These are phyloP conservation scores for Melanostigma gelatinosum DNA, from an alignment of 2,113 vertebrate species.

Conservation along the genomic window DNA sequence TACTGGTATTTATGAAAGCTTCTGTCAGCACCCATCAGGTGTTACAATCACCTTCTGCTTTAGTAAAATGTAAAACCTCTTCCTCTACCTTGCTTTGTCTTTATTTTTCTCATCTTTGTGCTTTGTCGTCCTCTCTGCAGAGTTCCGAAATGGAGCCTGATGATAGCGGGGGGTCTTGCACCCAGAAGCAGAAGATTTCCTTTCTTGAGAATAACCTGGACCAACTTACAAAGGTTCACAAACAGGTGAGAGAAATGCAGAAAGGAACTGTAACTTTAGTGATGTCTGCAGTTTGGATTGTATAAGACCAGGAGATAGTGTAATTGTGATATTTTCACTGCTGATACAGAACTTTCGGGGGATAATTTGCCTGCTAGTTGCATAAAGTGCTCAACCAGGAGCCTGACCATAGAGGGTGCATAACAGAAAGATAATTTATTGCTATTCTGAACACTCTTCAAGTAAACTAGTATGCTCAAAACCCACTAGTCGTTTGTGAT, in stretches of 20 bases:
- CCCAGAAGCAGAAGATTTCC: constrained; percentile 97
- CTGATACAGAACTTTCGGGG: not conserved
- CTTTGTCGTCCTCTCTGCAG: constrained; percentile 67
- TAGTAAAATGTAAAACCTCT: not conserved
- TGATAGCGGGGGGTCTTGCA: constrained; percentile 93
- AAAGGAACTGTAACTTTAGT: not conserved
- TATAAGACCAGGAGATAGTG: not conserved
- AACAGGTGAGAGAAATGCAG: constrained; percentile 85
- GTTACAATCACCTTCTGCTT: not conserved
- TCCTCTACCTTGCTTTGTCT: not conserved
- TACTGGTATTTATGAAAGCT: not conserved
- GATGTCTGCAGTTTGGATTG: not conserved
- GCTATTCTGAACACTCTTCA: not conserved
- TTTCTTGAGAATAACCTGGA: constrained; percentile 99
- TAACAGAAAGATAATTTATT: not conserved
- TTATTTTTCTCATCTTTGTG: not conserved
- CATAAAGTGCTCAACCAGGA: not conserved
- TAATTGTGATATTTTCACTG: not conserved
- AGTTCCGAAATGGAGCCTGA: constrained; percentile 94
- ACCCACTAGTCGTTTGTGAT: not conserved
- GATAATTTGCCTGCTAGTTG: not conserved
- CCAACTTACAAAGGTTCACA: constrained; percentile 98
- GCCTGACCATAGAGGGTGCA: not conserved
- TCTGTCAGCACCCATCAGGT: not conserved
- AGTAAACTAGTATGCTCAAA: not conserved